phyloP scores from a whole-genome alignment of 2,888 invertebrate species.

The Acronicta leporina region DNA sequence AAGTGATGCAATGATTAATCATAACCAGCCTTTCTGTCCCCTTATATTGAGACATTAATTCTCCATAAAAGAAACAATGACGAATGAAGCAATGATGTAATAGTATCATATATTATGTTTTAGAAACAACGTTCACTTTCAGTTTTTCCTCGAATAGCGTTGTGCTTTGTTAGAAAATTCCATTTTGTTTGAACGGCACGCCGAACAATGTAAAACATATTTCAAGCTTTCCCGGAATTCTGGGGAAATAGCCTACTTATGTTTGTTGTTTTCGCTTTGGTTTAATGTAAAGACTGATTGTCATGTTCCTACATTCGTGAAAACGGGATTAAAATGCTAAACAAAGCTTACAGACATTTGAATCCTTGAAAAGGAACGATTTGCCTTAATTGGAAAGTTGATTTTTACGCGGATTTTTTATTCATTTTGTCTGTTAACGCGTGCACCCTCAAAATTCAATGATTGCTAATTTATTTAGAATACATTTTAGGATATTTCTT shows the following conservation, averaged over 20 bases:
- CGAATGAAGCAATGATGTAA: constrained; percentile 8
- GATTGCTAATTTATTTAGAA: no score
- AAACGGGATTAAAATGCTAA: constrained; percentile 9
- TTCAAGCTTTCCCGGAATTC: constrained; percentile 33
- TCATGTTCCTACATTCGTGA: constrained; percentile 20
- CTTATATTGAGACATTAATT: no score
- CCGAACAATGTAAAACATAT: constrained; percentile 39
- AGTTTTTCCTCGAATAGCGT: constrained; percentile 28
- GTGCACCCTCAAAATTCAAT: no score
- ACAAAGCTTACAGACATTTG: constrained; percentile 1
- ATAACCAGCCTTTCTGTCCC: no score
- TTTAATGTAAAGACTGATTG: constrained; percentile 22
- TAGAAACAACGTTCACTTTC: constrained; percentile 24
- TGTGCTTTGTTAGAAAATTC: constrained; percentile 40
- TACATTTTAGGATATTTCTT: no score
- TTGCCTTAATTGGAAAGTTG: background rate
- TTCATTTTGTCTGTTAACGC: no score
- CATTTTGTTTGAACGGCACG: constrained; percentile 38
- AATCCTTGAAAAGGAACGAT: constrained; percentile 2
- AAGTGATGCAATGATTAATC: no score
- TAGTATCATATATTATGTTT: constrained; percentile 14
- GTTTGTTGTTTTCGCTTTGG: constrained; percentile 32
- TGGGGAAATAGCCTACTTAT: constrained; percentile 27
- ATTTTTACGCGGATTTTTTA: no score
- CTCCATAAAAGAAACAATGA: constrained; percentile 24